Conservation (phyloP, 1,140 invertebrate species). For the Plectrocnemia conspersa region DNA sequence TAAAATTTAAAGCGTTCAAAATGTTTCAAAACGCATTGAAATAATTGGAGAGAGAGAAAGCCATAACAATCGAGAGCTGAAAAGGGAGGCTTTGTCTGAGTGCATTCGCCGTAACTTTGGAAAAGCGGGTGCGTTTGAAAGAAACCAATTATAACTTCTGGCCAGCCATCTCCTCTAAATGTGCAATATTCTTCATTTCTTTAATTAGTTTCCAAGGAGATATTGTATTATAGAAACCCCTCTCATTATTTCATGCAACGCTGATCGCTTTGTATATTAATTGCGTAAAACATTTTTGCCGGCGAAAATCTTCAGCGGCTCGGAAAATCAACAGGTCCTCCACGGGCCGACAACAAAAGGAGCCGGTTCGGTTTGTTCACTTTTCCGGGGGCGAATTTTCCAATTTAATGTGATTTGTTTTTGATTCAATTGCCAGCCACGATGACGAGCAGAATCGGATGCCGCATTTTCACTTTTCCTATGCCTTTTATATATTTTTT, state of each 20-base stretch:
- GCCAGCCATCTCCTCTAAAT: background rate
- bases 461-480: background rate
- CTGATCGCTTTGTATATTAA: constrained; percentile 9
- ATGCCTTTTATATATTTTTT: no score
- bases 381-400: constrained; percentile 4
- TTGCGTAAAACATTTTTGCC: constrained; percentile 4
- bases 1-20: no score
- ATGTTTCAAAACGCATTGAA: no score
- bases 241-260: constrained; percentile 5
- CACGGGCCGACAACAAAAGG: background rate
- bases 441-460: constrained; percentile 5
- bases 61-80: no score
- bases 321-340: constrained; percentile 9
- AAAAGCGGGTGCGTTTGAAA: no score
- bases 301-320: constrained; percentile 4
- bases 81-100: no score
- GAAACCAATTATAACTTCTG: background rate
- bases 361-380: background rate
- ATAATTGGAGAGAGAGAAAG: no score
- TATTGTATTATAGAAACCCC: no score
- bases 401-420: constrained; percentile 10
- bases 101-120: no score
- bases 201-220: background rate
- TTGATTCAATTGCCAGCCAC: background rate
- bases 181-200: constrained; percentile 8